A percentile compares a stretch with the other conserved stretches of the same genome.
Evolutionary conservation across 2,888 invertebrate species (phyloP).

Genomic region (Galerucella nymphaeae): DNA sequence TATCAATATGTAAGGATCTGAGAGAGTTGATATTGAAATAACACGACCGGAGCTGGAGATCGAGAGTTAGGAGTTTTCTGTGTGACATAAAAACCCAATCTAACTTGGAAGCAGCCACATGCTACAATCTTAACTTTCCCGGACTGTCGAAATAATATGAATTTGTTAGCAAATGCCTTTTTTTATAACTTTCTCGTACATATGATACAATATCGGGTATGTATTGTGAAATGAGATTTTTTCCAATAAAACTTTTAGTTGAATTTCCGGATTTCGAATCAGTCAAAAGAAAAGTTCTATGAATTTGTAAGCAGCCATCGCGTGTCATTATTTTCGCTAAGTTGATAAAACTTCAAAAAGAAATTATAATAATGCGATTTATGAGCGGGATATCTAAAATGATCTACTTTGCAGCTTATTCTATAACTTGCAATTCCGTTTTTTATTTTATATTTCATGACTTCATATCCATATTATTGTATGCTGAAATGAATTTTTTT

Average conservation of each 20-base stretch:
- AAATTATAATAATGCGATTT: constrained; percentile 1
- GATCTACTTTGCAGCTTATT: background rate
- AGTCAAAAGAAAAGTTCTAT: constrained; percentile 16
- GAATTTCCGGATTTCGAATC: constrained; percentile 21
- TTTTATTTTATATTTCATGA: background rate
- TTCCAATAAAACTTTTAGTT: constrained; percentile 34
- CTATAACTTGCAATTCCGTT: background rate
- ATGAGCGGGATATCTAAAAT: background rate
- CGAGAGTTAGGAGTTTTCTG: constrained; percentile 35
- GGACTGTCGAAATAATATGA: constrained; percentile 53
- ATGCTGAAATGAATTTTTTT: background rate
- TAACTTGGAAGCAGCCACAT: constrained; percentile 59
- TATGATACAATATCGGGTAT: constrained; percentile 36
- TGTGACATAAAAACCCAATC: constrained; percentile 59
- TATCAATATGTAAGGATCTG: constrained; percentile 59
- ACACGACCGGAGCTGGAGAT: constrained; percentile 52
- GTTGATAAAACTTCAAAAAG: constrained; percentile 8
- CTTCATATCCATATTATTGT: background rate
- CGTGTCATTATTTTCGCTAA: background rate
- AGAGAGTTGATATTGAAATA: constrained; percentile 60
- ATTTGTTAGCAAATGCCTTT: constrained; percentile 50
- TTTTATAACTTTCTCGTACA: constrained; percentile 46
- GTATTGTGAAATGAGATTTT: constrained; percentile 36
- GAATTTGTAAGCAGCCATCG: constrained; percentile 11
- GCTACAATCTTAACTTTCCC: constrained; percentile 56